Evolutionary conservation across 2,113 vertebrate species (phyloP).

Genomic region (Aepyceros melampus): DNA sequence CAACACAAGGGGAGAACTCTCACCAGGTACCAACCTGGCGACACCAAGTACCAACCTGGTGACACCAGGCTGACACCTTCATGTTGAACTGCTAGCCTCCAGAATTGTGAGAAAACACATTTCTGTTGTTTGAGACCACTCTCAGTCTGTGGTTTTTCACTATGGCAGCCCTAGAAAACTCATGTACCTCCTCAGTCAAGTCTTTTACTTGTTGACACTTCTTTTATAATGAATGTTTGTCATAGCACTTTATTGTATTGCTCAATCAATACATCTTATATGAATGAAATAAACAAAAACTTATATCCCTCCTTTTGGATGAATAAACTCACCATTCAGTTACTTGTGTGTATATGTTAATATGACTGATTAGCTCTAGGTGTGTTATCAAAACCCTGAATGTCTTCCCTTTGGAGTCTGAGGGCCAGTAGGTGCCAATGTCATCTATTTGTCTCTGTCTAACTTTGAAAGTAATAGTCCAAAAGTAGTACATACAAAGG

Average conservation of each 20-base stretch:
- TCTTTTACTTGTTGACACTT: neutral
- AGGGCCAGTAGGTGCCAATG: neutral
- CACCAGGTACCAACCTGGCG: neutral
- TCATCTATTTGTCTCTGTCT: neutral
- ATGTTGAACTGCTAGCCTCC: neutral
- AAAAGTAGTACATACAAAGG: neutral
- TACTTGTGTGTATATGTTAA: neutral
- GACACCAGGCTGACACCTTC: neutral
- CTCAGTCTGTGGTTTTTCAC: neutral
- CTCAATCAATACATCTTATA: neutral
- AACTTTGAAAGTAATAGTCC: neutral
- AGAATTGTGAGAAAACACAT: neutral
- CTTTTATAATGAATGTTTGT: neutral
- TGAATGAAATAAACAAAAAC: neutral
- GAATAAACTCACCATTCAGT: neutral
- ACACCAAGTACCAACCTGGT: neutral
- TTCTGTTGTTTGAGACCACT: neutral
- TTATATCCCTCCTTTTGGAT: neutral
- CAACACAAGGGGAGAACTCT: neutral
- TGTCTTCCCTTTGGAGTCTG: neutral
- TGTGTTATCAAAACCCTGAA: neutral
- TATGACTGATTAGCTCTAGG: neutral
- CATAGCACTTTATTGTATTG: neutral
- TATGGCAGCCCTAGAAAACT: neutral
- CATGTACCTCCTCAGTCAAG: neutral